A percentile compares a stretch with the other conserved stretches of the same genome.
phyloP scores from a whole-genome alignment of 2,113 vertebrate genomes.

The Aythya baeri region DNA sequence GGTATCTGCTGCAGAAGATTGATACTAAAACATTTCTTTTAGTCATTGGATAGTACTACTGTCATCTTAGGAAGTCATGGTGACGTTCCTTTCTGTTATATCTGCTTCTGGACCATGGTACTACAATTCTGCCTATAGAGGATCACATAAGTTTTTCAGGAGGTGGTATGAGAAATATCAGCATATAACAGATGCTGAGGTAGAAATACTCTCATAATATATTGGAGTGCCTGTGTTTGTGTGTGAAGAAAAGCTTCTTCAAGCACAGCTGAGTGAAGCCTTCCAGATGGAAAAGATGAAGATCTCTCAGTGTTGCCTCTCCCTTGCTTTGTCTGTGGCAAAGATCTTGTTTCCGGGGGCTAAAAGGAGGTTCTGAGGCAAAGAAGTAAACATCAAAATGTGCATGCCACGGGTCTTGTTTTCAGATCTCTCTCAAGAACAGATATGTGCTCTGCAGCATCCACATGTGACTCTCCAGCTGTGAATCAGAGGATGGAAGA shows the following conservation, averaged over 20 bases:
- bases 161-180: not conserved
- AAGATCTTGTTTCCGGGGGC: not conserved
- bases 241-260: not conserved
- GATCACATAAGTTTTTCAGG: not conserved
- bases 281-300: not conserved
- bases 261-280: not conserved
- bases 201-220: not conserved
- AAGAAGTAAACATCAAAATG: not conserved
- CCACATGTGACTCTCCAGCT: not conserved
- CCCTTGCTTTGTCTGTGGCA: not conserved
- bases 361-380: not conserved
- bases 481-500: not conserved
- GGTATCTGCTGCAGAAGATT: not conserved
- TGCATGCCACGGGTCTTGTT: not conserved
- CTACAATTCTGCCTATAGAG: too few species aligned
- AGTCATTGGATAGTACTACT: not conserved
- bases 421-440: not conserved
- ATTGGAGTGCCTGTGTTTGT: not conserved
- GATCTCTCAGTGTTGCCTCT: not conserved
- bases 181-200: not conserved
- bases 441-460: not conserved
- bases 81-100: not conserved
- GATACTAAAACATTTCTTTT: not conserved
- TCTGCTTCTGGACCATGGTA: not conserved
- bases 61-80: not conserved